Base-by-base conservation (phyloP, 2,113 vertebrate species). In the Megaceryle torquata region DNA sequence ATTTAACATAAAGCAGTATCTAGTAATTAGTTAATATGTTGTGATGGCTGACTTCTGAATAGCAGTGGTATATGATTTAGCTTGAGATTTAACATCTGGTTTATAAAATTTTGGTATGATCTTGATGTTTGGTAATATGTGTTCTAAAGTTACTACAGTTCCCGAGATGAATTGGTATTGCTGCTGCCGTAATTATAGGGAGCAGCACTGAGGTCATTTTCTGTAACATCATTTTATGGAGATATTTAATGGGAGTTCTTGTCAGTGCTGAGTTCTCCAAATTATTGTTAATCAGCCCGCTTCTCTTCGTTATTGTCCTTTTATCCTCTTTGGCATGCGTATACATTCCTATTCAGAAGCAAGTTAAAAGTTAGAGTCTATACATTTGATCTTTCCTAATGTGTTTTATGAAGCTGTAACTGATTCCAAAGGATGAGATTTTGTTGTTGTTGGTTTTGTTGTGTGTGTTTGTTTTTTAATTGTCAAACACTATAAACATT, bases 111-210 rank as follows among this genome's bases (percentile, higher is more conserved):
- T 75, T 76, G 46, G 44, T 95, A 57, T 20, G 83, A 64, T 89
- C 50, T 89, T 91, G 35, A 33, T 96, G 35, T 93, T 88, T 91
- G 50, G 35, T 60, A 70, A 57, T 81, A 71, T 21, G n/a, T 28
- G 22, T 85, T 92, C 89, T 96, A 60, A 93, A 95, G 96, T 97
- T 97, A 71, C 91, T 93, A 33, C 83, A 83, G 92, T 93, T 96
- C 91, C 88, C 31, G 41, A 87, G 86, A 82, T 56, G 65, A 67
- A 91, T 92, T 86, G 75, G 63, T 93, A 60, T 88, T 68, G 69
- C 71, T 79, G 6, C 79, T 65, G 37, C 83, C 1, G 0, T 96
- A 93, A 96, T 95, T 91, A 64, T 65, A 88, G 93, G 44, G 69
- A 93, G 63, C 72, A 68, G 86, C 88, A 33, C 77, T 15, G 72